Evolutionary conservation across 2,113 vertebrate species (phyloP), one percentile per base, ranked within the genome.

Genomic region (Spermophilus dauricus): DNA sequence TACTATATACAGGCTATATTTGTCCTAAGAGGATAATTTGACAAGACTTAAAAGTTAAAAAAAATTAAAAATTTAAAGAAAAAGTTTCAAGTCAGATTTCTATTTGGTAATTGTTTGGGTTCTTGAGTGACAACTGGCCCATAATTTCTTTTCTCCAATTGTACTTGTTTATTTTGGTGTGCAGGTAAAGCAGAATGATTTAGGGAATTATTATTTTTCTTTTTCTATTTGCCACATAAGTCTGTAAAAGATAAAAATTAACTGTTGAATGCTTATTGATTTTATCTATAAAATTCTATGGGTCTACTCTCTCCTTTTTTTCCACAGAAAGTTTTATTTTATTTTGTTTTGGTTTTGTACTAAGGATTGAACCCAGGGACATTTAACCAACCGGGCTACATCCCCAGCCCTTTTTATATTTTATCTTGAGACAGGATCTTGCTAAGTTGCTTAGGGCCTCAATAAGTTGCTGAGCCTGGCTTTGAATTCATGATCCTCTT

Each of bases 201-300:
- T 70, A 17, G 1, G 17, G 30, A 67, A 7, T 72, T 58, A 58
- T 24, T 56, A 1, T 56, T 42, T 32, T 86, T 90, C 17, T 75
- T 86, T 96, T 86, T 72, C 61, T 56, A 75, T 80, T 80, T 88
- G 56, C 8, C 58, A 24, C 2, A 10, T n/a, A 93, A 78, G 17
- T 87, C 42, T 80, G 17, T n/a, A 70, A 78, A 95, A 93, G 0
- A 48, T 5, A 82, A 51, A 73, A 92, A 93, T 45, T 45, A 84
- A 85, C 24, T 90, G 14, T 84, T 67, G 53, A 72, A 65, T 89
- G 34, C 73, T 73, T 84, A 86, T 39, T 86, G 51, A 90, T 87
- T 95, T 92, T 75, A 83, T 30, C 37, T 78, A 37, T 69, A 92
- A 90, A 92, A 73, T 89, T 94, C 58, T 28, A 51, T 63, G 37